A percentile compares a stretch with the other conserved stretches of the same genome.
Conservation (phyloP, 2,797 vertebrate species). For the Aeoliscus strigatus region DNA sequence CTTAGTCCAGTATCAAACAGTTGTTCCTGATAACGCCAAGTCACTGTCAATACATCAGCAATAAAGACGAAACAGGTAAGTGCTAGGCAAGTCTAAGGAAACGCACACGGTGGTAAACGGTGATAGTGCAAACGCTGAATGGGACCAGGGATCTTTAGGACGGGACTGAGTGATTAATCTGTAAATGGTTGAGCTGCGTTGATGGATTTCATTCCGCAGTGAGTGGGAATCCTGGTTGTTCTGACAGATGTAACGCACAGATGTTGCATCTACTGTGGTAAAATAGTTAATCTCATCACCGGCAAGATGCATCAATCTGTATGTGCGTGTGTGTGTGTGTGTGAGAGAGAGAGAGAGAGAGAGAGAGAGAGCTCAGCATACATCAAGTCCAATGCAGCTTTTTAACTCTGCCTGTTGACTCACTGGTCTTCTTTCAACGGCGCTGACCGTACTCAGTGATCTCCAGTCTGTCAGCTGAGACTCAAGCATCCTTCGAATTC, state of each 20-base stretch:
- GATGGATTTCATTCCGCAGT: constrained; percentile 58
- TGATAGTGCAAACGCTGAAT: constrained; percentile 14
- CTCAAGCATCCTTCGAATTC: constrained; percentile 21
- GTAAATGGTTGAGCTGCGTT: constrained; percentile 61
- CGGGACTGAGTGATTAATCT: constrained; percentile 63
- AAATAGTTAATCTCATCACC: constrained; percentile 64
- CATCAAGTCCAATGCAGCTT: constrained; percentile 3
- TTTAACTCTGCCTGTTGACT: background rate
- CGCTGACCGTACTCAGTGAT: constrained; percentile 9
- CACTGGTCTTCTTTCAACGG: background rate
- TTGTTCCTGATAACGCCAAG: constrained; percentile 12
- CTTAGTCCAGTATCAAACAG: constrained; percentile 14
- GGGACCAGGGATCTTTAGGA: constrained; percentile 44
- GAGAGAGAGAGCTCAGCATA: constrained; percentile 12
- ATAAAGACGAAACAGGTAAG: background rate
- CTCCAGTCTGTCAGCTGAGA: constrained; percentile 27
- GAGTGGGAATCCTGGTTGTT: constrained; percentile 48
- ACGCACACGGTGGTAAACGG: constrained; percentile 3
- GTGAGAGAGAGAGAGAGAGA: no score
- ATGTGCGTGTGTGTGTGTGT: constrained; percentile 4
- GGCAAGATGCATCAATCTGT: constrained; percentile 28
- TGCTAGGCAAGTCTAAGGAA: background rate
- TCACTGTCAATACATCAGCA: background rate
- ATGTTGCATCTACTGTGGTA: constrained; percentile 63
- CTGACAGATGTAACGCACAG: constrained; percentile 70